Evolutionary conservation across 2,797 vertebrate species (phyloP).

Genomic region (Phrynocephalus vlangalii): DNA sequence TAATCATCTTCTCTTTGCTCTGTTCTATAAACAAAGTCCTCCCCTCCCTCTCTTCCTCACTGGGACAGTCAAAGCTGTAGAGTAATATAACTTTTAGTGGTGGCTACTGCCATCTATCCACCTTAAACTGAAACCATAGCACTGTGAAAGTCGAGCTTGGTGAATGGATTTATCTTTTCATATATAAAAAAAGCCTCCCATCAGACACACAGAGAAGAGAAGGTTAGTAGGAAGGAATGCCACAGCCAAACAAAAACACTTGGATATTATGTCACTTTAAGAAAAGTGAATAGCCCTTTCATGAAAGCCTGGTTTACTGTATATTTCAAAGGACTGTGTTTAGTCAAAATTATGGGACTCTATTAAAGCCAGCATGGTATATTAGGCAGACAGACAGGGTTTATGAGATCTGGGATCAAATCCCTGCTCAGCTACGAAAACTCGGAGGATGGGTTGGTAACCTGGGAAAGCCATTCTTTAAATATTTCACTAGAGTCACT

Average conservation of each 20-base stretch:
- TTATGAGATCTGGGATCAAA: too few species aligned
- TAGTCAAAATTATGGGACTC: neutral
- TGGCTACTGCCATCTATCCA: neutral
- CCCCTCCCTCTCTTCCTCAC: neutral
- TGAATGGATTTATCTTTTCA: rapidly evolving
- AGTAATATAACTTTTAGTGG: slow-evolving; percentile 1
- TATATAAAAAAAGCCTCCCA: neutral
- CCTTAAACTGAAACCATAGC: neutral
- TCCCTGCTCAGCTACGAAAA: neutral
- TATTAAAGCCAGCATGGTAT: neutral
- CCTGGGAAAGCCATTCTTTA: too few species aligned
- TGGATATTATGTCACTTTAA: neutral
- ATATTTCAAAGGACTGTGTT: neutral
- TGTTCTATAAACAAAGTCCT: slow-evolving; percentile 31
- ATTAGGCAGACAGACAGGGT: too few species aligned
- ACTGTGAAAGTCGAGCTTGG: rapidly evolving
- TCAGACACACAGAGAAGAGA: neutral
- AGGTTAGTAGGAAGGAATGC: neutral
- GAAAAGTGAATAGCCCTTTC: neutral
- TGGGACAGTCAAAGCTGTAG: neutral
- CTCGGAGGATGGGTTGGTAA: too few species aligned
- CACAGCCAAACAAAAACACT: neutral
- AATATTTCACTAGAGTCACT: neutral
- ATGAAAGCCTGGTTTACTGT: neutral
- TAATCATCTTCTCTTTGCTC: slow-evolving; percentile 37